A percentile compares a stretch with the other conserved stretches of the same genome.
phyloP scores from a whole-genome alignment of 1,140 invertebrate genomes.

The Nomia melanderi region DNA sequence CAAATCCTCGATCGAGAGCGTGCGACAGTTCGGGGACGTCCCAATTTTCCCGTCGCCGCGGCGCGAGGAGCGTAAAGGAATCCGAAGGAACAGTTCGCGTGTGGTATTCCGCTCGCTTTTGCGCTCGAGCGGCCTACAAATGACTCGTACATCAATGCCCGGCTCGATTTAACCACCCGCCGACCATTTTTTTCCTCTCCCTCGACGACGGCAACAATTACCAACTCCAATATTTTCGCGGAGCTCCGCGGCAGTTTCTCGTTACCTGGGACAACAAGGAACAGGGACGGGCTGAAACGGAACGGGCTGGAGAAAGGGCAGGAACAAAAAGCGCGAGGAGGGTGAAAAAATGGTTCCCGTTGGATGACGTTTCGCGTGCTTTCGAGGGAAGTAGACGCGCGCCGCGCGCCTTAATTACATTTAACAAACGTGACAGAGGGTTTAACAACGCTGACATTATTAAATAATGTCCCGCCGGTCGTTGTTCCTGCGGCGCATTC shows the following conservation, averaged over 20 bases:
- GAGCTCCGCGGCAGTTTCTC: not conserved
- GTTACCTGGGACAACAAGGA: not conserved
- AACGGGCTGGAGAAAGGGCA: not conserved
- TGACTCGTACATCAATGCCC: constrained; percentile 26
- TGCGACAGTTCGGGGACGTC: not conserved
- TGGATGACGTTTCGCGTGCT: no score
- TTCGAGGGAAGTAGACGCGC: not conserved
- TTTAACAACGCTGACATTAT: not conserved
- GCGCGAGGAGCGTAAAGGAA: not conserved
- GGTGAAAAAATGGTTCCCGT: no score
- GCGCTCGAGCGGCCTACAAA: constrained; percentile 38
- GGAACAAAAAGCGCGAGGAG: no score
- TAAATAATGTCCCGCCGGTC: not conserved
- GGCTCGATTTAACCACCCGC: constrained; percentile 16
- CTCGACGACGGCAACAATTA: not conserved
- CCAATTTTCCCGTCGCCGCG: not conserved
- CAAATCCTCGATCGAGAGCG: not conserved
- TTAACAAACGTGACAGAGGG: not conserved
- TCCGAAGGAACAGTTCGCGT: not conserved
- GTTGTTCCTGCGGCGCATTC: not conserved
- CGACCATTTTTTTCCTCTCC: not conserved
- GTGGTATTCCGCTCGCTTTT: constrained; percentile 14
- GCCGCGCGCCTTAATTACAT: not conserved
- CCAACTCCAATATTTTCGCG: not conserved
- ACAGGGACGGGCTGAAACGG: not conserved